Conservation (phyloP, 2,797 vertebrate species). For the Semaprochilodus insignis region DNA sequence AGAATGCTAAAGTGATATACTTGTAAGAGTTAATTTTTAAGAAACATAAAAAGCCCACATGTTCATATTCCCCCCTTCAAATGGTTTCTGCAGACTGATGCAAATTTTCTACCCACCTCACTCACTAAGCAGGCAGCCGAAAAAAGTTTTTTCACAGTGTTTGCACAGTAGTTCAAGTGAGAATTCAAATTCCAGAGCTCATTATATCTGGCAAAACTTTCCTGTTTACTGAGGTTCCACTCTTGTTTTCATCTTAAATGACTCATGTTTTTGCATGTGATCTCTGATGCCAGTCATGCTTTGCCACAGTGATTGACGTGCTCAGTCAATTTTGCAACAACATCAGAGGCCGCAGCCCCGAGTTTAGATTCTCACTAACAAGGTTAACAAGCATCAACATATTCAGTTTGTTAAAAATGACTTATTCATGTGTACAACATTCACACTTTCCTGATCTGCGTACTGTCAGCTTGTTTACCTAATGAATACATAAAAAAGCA, state of each 20-base stretch:
- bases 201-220: constrained; percentile 16
- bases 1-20: too few relatives aligned
- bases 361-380: background rate
- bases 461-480: background rate
- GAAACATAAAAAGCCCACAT: too few relatives aligned
- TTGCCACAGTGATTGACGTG: constrained; percentile 6
- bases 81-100: too few relatives aligned
- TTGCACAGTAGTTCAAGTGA: background rate
- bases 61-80: too few relatives aligned
- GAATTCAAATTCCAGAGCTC: background rate
- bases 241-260: background rate
- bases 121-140: too few relatives aligned
- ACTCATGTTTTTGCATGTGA: constrained; percentile 21
- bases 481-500: background rate
- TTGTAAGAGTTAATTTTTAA: too few relatives aligned
- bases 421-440: constrained; percentile 12
- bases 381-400: constrained; percentile 15
- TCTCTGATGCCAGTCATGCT: constrained; percentile 1
- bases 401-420: background rate
- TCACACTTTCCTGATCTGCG: background rate
- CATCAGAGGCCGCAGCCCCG: background rate
- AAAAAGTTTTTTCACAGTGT: background rate
- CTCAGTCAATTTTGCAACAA: constrained; percentile 3
- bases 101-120: too few relatives aligned
- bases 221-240: background rate